Percentiles rank a stretch among this genome's conserved stretches.
Conservation (phyloP, 2,113 vertebrate species). For the Eurypyga helias region DNA sequence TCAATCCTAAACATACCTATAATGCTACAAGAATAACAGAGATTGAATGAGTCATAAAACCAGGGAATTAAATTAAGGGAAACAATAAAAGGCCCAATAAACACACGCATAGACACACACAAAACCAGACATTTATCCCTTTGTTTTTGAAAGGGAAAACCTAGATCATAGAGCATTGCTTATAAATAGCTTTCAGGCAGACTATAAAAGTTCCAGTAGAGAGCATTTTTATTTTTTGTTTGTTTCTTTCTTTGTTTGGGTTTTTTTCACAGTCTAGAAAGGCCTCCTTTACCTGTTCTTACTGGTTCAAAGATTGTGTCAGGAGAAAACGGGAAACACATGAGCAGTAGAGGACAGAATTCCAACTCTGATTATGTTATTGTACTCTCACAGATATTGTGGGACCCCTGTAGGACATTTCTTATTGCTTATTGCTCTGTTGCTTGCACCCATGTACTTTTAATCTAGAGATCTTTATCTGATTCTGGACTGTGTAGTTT, state of each 20-base stretch:
- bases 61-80: neutral
- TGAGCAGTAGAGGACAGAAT: neutral
- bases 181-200: neutral
- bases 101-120: neutral
- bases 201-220: neutral
- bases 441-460: neutral
- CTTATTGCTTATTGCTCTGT: neutral
- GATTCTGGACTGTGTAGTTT: neutral
- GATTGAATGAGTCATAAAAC: neutral
- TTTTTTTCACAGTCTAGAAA: neutral
- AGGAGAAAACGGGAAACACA: rapidly evolving
- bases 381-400: neutral
- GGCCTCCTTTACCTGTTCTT: neutral
- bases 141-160: neutral
- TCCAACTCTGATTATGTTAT: neutral
- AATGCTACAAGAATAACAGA: neutral
- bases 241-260: neutral
- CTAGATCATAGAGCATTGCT: neutral
- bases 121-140: neutral
- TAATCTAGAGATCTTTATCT: neutral
- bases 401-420: neutral
- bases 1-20: neutral
- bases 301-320: neutral
- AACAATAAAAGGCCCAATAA: neutral
- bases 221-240: neutral